Conservation (phyloP, 2,797 vertebrate genomes). For the Bovichtus variegatus region DNA sequence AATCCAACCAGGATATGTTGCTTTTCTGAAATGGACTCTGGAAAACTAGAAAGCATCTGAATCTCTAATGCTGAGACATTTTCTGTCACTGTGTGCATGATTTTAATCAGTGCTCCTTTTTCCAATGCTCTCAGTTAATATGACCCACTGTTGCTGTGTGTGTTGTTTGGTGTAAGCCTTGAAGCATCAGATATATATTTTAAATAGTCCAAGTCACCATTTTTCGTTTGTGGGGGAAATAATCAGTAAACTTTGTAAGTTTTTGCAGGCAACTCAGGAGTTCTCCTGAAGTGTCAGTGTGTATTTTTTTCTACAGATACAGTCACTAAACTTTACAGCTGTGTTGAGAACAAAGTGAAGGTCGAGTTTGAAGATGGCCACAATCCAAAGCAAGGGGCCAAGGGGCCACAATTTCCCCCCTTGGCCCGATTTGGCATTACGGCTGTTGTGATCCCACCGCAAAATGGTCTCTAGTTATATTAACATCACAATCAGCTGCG, state of each 20-base stretch:
- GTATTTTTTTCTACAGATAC: too few species aligned
- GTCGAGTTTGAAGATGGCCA: too few species aligned
- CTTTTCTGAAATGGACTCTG: neutral
- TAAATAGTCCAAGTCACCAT: neutral
- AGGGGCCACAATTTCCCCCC: too few species aligned
- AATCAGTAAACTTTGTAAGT: neutral
- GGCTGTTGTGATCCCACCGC: too few species aligned
- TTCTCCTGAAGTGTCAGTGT: too few species aligned
- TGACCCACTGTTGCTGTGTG: neutral
- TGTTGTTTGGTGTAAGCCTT: neutral
- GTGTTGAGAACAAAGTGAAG: too few species aligned
- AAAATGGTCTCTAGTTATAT: neutral
- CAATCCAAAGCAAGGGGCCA: too few species aligned
- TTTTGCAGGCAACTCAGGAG: too few species aligned
- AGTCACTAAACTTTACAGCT: too few species aligned
- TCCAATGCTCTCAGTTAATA: neutral
- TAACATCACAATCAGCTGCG: neutral
- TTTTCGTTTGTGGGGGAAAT: neutral
- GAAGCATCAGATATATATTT: neutral
- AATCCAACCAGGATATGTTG: constrained; percentile 2
- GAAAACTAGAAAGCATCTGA: neutral
- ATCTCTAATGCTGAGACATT: neutral
- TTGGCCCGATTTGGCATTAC: too few species aligned
- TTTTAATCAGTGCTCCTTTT: neutral
- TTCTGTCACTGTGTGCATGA: neutral